Conservation (phyloP, 1,140 invertebrate genomes). For the Drosophila seguyi region DNA sequence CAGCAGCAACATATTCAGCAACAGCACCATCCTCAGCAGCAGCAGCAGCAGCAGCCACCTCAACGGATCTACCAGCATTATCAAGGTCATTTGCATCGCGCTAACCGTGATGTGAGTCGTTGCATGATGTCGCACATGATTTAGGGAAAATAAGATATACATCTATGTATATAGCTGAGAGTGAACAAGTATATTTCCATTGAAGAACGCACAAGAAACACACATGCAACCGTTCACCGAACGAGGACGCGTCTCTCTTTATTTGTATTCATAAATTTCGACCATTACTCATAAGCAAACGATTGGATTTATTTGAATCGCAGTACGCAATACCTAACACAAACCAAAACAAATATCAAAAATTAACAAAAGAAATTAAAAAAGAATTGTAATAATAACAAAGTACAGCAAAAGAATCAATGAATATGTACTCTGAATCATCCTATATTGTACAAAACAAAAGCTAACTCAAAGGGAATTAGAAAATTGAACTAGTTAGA, state of each 20-base stretch:
- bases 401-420: constrained; percentile 54
- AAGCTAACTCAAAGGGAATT: too few species aligned
- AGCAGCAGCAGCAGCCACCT: constrained; percentile 43
- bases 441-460: constrained; percentile 65
- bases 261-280: constrained; percentile 23
- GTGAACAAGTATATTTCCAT: constrained; percentile 16
- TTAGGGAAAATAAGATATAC: constrained; percentile 47
- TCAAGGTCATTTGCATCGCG: constrained; percentile 85
- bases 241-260: constrained; percentile 43
- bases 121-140: constrained; percentile 85
- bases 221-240: constrained; percentile 58
- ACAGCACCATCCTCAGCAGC: constrained; percentile 39
- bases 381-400: constrained; percentile 50
- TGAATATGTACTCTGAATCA: constrained; percentile 52
- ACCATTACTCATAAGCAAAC: constrained; percentile 26
- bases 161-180: constrained; percentile 33
- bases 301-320: background rate
- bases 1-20: constrained; percentile 35
- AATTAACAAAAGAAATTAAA: constrained; percentile 16
- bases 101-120: constrained; percentile 85
- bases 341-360: constrained; percentile 17
- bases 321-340: constrained; percentile 20
- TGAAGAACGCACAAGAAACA: constrained; percentile 31
- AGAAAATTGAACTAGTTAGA: constrained; percentile 26
- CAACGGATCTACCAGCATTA: constrained; percentile 75